Base-by-base conservation (phyloP, 2,888 invertebrate genomes). In the Phlogophora meticulosa region DNA sequence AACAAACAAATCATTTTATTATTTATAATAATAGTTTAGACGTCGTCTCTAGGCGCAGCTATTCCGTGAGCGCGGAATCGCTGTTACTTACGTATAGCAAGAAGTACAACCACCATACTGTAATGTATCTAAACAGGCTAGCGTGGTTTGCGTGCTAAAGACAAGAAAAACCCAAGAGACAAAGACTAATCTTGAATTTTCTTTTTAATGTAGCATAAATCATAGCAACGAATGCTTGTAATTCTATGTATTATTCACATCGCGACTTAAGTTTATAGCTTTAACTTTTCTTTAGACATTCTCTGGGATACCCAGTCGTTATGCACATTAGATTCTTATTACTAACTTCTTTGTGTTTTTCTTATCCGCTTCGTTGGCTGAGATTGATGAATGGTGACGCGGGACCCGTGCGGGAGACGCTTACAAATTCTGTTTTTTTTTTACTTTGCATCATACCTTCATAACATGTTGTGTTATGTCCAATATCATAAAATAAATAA, bases 221-320 rank as follows among this genome's bases (percentile, higher is more conserved):
- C 24, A 55, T 70, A 20, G 17, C 2, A 45, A 34, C 36, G 11
- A 71, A 49, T 36, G 9, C 51, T 36, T 36, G 45, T n/a, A 7
- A 28, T 57, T 46, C 10, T 22, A 67, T 52, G 60, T 43, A 52
- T 68, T 61, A 76, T 73, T 73, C 53, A 55, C 22, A 53, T 45
- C 57, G n/a, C 53, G 53, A 46, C 20, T 24, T 22, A 40, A 43
- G n/a, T 69, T 62, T 69, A 72, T 56, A 13, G 51, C n/a, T n/a
- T n/a, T 22, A 51, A 1, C 13, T 49, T 51, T 52, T 36, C 7
- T 45, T 36, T 24, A 17, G n/a, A 15, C 10, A 60, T 60, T 75
- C 24, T 38, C 46, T 48, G 57, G 22, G 46, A 71, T 36, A 28
- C 62, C 51, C 46, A 22, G 32, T 36, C 28, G 24, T 69, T 61